Conservation (phyloP, 2,888 invertebrate genomes). For the Oligia latruncula region DNA sequence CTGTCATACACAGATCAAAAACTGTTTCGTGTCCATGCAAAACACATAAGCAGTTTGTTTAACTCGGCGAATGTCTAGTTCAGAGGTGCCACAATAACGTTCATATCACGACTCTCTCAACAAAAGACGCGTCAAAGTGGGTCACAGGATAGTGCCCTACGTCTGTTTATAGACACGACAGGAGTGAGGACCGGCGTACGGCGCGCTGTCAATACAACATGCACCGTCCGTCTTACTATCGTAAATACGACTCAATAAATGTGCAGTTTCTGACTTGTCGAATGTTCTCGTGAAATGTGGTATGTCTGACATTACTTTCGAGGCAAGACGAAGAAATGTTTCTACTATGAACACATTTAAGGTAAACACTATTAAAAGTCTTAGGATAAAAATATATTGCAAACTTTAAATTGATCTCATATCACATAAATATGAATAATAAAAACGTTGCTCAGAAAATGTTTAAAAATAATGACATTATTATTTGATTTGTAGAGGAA, state of each 20-base stretch:
- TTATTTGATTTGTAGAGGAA: not conserved
- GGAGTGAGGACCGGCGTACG: constrained; percentile 1
- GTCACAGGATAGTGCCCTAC: constrained; percentile 46
- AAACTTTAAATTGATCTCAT: not conserved
- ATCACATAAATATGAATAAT: not conserved
- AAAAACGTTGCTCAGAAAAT: not conserved
- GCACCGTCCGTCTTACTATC: constrained; percentile 17
- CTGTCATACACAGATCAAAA: not conserved
- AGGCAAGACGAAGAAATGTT: not conserved
- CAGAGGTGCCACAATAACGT: constrained; percentile 6
- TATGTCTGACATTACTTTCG: not conserved
- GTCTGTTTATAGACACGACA: constrained; percentile 30
- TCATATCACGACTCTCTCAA: constrained; percentile 1
- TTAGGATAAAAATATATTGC: not conserved
- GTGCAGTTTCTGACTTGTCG: constrained; percentile 5
- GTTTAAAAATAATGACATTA: not conserved
- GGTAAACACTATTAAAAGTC: not conserved
- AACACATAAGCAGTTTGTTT: not conserved
- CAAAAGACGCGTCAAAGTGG: constrained; percentile 35
- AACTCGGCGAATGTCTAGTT: not conserved
- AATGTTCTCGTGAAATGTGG: constrained; percentile 23
- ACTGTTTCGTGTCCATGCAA: not conserved
- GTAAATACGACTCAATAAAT: constrained; percentile 8
- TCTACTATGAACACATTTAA: not conserved
- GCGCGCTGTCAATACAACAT: constrained; percentile 24